Evolutionary conservation across 2,797 vertebrate species (phyloP).

Genomic region (Malacoraja senta): DNA sequence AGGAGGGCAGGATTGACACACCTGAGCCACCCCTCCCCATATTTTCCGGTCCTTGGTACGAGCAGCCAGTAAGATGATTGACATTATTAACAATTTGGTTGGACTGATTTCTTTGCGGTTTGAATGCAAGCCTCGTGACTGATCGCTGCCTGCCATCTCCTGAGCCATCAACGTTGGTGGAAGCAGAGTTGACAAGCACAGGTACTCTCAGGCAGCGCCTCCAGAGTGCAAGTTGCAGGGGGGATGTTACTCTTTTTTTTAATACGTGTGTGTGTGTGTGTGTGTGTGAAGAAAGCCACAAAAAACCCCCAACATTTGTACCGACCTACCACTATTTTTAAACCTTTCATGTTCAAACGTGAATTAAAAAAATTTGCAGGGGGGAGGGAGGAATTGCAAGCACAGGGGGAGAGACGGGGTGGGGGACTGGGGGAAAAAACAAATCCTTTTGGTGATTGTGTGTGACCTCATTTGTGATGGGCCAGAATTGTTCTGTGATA

Average conservation of each 20-base stretch:
- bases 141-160: too few species aligned
- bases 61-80: too few species aligned
- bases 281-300: neutral
- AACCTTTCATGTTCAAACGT: slow-evolving; percentile 9
- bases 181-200: too few species aligned
- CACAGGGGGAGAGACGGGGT: neutral
- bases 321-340: slow-evolving; percentile 15
- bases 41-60: too few species aligned
- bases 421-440: neutral
- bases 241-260: too few species aligned
- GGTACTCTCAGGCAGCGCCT: too few species aligned
- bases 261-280: too few species aligned
- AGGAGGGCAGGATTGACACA: neutral
- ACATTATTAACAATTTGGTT: too few species aligned
- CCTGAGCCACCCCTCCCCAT: neutral
- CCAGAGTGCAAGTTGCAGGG: neutral
- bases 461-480: slow-evolving; percentile 33
- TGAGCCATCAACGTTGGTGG: too few species aligned
- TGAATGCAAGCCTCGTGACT: too few species aligned
- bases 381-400: neutral
- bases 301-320: neutral
- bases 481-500: slow-evolving; percentile 20
- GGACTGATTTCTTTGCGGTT: too few species aligned
- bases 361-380: too few species aligned
- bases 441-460: slow-evolving; percentile 32